These are phyloP conservation scores for Seriola quinqueradiata DNA, from an alignment of 2,113 vertebrate genomes.

Conservation along the genomic window DNA sequence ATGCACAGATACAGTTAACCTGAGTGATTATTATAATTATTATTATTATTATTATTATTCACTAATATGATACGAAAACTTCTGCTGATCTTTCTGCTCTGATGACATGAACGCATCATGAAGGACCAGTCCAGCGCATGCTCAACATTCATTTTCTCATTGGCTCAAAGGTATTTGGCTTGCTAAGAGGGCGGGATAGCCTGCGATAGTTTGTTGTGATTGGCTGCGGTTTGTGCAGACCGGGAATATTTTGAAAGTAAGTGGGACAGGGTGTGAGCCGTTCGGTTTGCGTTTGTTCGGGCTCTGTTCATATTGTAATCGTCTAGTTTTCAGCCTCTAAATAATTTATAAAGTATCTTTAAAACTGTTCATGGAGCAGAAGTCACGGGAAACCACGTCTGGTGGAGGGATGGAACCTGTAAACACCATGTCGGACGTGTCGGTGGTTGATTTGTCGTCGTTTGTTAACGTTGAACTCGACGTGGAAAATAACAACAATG, in stretches of 20 bases:
- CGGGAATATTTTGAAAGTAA: conserved; percentile 77
- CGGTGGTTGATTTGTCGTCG: conserved; percentile 43
- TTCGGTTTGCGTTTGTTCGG: neutral
- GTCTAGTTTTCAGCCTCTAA: neutral
- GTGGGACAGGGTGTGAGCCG: conserved; percentile 11
- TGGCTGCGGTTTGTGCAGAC: conserved; percentile 47
- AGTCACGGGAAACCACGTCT: neutral
- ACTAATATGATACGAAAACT: too few species aligned
- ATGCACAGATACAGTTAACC: too few species aligned
- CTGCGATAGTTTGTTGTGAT: conserved; percentile 10
- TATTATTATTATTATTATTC: too few species aligned
- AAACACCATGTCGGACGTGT: conserved; percentile 13
- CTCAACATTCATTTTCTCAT: neutral
- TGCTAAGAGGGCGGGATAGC: conserved; percentile 2
- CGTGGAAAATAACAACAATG: conserved; percentile 1
- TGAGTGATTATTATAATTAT: too few species aligned
- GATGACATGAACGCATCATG: too few species aligned
- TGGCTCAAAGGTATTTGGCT: neutral
- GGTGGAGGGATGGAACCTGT: neutral
- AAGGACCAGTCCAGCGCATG: neutral
- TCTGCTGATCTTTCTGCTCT: too few species aligned
- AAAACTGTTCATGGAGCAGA: conserved; percentile 36
- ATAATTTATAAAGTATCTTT: neutral
- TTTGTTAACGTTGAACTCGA: conserved; percentile 49
- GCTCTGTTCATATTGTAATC: accelerated